Percentiles rank a stretch among this genome's conserved stretches.
Evolutionary conservation across 2,888 invertebrate genomes (phyloP).

Genomic region (Fabriciana adippe): DNA sequence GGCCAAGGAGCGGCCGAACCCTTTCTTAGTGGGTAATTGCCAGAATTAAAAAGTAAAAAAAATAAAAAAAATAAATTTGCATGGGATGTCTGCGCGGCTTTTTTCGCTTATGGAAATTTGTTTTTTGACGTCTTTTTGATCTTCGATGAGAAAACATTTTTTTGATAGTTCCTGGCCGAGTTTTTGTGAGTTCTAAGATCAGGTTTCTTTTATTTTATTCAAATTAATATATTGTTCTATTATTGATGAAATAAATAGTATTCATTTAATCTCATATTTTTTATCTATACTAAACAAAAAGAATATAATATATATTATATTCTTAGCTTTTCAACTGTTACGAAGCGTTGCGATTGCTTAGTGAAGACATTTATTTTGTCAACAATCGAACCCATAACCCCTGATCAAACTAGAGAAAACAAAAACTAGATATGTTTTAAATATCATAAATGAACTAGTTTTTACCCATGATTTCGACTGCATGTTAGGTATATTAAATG

Average conservation of each 20-base stretch:
- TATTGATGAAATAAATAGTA: neutral
- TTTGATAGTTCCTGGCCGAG: slow-evolving; percentile 61
- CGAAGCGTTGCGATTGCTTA: too few relatives aligned
- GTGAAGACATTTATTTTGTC: too few relatives aligned
- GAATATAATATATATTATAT: too few relatives aligned
- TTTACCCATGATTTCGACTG: too few relatives aligned
- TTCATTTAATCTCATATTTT: too few relatives aligned
- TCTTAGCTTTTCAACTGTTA: too few relatives aligned
- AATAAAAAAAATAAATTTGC: slow-evolving; percentile 70
- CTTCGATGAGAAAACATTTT: slow-evolving; percentile 73
- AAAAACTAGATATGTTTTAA: too few relatives aligned
- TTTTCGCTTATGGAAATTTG: slow-evolving; percentile 58
- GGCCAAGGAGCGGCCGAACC: slow-evolving; percentile 69
- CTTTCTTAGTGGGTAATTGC: slow-evolving; percentile 70
- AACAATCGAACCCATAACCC: too few relatives aligned
- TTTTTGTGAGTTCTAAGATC: slow-evolving; percentile 15
- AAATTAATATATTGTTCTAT: neutral
- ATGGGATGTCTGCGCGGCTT: slow-evolving; percentile 65
- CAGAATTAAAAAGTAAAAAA: slow-evolving; percentile 66
- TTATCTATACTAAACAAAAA: too few relatives aligned
- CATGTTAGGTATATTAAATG: too few relatives aligned
- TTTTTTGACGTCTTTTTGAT: slow-evolving; percentile 57
- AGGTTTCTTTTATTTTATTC: slow-evolving; percentile 15
- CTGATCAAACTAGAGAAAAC: too few relatives aligned
- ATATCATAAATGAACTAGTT: too few relatives aligned